Percentiles rank a stretch among this genome's conserved stretches.
These are phyloP conservation scores for Eilema griseolum DNA, from an alignment of 2,888 invertebrate genomes.

Conservation along the genomic window DNA sequence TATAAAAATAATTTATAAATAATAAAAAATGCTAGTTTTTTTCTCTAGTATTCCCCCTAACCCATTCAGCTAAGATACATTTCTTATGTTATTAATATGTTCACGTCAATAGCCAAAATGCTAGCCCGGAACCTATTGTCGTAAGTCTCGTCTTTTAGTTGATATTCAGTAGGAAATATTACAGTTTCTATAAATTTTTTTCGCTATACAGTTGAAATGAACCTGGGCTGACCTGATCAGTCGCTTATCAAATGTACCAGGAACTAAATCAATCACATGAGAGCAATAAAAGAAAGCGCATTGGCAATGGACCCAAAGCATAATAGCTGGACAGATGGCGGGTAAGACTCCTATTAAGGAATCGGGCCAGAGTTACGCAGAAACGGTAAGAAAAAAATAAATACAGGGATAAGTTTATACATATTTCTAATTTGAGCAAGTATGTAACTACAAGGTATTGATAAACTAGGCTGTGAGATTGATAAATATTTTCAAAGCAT, in stretches of 20 bases:
- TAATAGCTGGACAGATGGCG: not conserved
- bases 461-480: not conserved
- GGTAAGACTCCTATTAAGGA: slow-evolving; percentile 1
- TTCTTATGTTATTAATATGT: too few relatives aligned
- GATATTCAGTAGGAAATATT: too few relatives aligned
- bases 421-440: not conserved
- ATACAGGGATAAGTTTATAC: not conserved
- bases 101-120: too few relatives aligned
- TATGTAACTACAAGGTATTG: not conserved
- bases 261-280: slow-evolving; percentile 3
- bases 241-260: not conserved
- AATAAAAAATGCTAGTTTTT: too few relatives aligned
- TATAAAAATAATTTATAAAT: too few relatives aligned
- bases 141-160: too few relatives aligned
- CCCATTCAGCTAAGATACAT: too few relatives aligned
- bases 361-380: not conserved
- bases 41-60: too few relatives aligned
- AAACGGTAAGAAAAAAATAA: not conserved
- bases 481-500: not conserved
- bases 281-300: slow-evolving; percentile 1
- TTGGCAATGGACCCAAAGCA: not conserved
- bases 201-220: not conserved
- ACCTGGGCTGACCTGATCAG: not conserved
- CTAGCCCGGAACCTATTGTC: too few relatives aligned
- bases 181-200: not conserved